Base-by-base conservation (phyloP, 1,140 invertebrate genomes). In the Zaprionus capensis region DNA sequence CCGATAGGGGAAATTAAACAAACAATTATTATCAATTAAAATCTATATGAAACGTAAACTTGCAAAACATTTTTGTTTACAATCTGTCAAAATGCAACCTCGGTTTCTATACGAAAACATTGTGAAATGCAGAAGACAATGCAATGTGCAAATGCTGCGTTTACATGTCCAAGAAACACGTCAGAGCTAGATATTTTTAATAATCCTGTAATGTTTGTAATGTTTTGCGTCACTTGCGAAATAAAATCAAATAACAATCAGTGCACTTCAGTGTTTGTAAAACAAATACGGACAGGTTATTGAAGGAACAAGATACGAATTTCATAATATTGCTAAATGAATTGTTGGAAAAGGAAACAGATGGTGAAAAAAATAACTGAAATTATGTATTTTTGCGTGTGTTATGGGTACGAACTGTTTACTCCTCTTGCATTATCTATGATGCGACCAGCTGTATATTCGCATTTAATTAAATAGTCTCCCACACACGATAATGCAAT, bases 381-480 rank as follows among this genome's bases (percentile, higher is more conserved):
- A 51, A 24, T 9, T 22, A 51, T 51, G 20, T 51, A 51, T 51
- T 51, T 22, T 51, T 4, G 9, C 9, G 9, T 22, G 46, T 65
- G 15, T 1, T 2, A 55, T 55, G 24, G n/a, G 11, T 49, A 31
- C 34, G 15, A 4, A 38, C 34, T 41, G 34, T 28, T 11, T 26
- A 20, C 22, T 7, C 22, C 26, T 24, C 20, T 56, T 28, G 53
- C 5, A 56, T 46, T 62, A 62, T 44, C 59, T 46, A 44, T 62
- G 24, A 14, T 44, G 28, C 66, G 46, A 2, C n/a, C n/a, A 46
- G 41, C n/a, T 20, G 41, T 46, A 1, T 46, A 46, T 57, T 51
- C 46, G 46, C 12, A 63, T 41, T 70, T 75, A 70, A 70, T 64
- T 75, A 75, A 74, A 34, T 69, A 68, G 46, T 28, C 34, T 68